Percentiles rank a stretch among this genome's conserved stretches.
These are phyloP conservation scores for Ptilodon capucinus DNA, from an alignment of 2,888 invertebrate genomes.

Conservation along the genomic window DNA sequence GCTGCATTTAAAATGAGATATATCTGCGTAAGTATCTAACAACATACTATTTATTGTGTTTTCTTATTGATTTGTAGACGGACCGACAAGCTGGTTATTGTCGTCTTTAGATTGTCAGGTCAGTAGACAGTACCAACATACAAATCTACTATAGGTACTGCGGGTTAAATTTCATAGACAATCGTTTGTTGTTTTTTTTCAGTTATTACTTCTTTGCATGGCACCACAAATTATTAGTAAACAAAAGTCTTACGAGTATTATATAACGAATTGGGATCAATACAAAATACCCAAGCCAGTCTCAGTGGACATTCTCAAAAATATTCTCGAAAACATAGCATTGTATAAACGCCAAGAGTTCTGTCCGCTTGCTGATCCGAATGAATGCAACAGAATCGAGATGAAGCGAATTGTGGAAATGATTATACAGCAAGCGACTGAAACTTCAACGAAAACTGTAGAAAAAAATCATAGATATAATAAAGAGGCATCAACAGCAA, in stretches of 20 bases:
- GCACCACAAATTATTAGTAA: not conserved
- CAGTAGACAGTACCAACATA: too few species aligned
- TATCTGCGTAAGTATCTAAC: not conserved
- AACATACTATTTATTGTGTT: not conserved
- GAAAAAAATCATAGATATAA: too few species aligned
- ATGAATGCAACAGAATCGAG: not conserved
- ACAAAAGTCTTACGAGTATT: slow-evolving; percentile 6
- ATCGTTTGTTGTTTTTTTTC: too few species aligned
- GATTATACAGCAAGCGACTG: not conserved
- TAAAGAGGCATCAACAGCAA: too few species aligned
- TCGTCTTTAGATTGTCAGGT: too few species aligned
- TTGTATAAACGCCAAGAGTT: slow-evolving; percentile 20
- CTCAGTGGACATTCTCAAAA: slow-evolving; percentile 12
- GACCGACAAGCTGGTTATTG: too few species aligned
- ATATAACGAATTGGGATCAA: slow-evolving; percentile 34
- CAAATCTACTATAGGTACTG: too few species aligned
- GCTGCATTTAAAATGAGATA: not conserved
- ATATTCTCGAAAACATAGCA: slow-evolving; percentile 25
- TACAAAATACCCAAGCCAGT: slow-evolving; percentile 31
- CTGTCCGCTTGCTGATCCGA: slow-evolving; percentile 30
- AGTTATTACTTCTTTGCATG: slow-evolving; percentile 9
- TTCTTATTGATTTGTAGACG: not conserved
- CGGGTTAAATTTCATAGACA: too few species aligned
- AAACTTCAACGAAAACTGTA: not conserved
- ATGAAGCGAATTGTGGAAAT: not conserved